These are phyloP conservation scores for Cerceris rybyensis DNA, from an alignment of 2,888 invertebrate species.

Conservation along the genomic window DNA sequence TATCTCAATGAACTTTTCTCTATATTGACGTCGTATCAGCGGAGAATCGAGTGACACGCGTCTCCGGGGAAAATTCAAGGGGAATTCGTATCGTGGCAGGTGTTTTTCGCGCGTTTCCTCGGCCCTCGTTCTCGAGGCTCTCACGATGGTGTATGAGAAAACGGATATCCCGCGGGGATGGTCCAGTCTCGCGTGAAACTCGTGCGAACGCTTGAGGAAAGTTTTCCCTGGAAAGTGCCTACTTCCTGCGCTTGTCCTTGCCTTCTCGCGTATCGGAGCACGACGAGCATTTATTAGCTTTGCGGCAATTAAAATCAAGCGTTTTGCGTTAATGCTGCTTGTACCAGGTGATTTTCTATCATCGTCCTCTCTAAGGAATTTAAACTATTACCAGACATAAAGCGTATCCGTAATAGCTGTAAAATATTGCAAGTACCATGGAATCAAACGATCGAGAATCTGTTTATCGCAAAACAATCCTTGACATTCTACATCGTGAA, in stretches of 20 bases:
- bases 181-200: conserved; percentile 1
- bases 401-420: too few relatives aligned
- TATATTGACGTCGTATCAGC: too few relatives aligned
- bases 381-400: too few relatives aligned
- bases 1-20: too few relatives aligned
- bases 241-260: conserved; percentile 2
- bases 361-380: too few relatives aligned
- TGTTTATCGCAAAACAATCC: not conserved
- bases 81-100: not conserved
- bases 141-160: conserved; percentile 19
- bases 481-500: not conserved
- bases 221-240: conserved; percentile 27
- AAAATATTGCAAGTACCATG: too few relatives aligned
- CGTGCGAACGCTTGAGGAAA: conserved; percentile 26
- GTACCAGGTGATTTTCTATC: too few relatives aligned
- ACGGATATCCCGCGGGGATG: conserved; percentile 36
- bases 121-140: conserved; percentile 1
- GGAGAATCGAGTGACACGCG: too few relatives aligned
- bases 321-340: not conserved
- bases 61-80: not conserved
- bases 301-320: not conserved
- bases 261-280: not conserved
- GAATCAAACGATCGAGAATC: not conserved
- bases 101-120: conserved; percentile 5
- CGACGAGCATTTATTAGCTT: not conserved